These are phyloP conservation scores for Parthenolecanium corni DNA, from an alignment of 2,888 invertebrate genomes.

Conservation along the genomic window DNA sequence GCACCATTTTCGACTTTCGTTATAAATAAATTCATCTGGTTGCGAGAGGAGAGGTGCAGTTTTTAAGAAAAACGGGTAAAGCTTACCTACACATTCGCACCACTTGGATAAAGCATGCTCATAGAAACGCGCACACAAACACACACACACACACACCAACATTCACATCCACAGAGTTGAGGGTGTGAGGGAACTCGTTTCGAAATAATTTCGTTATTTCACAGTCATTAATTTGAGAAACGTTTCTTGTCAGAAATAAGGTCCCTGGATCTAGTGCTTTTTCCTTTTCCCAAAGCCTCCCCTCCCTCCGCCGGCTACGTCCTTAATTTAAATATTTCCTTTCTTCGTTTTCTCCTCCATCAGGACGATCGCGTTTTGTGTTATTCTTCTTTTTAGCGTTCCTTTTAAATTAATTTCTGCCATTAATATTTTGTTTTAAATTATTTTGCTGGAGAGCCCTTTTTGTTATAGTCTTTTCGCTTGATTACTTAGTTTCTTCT, in stretches of 20 bases:
- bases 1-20: no score
- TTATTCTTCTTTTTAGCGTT: slow-evolving; percentile 22
- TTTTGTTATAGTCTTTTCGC: slow-evolving; percentile 27
- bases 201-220: slow-evolving; percentile 28
- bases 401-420: slow-evolving; percentile 23
- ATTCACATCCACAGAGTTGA: no score
- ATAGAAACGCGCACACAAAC: no score
- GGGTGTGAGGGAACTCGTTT: slow-evolving; percentile 13
- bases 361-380: slow-evolving; percentile 21
- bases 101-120: no score
- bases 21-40: no score
- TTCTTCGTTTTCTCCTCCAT: slow-evolving; percentile 19
- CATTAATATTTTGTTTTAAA: slow-evolving; percentile 27
- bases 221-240: slow-evolving; percentile 29
- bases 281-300: slow-evolving; percentile 8
- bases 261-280: slow-evolving; percentile 28
- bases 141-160: no score
- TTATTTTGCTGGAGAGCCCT: slow-evolving; percentile 25
- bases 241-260: slow-evolving; percentile 29
- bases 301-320: neutral
- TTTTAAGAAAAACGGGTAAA: no score
- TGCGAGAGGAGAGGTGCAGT: no score
- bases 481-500: slow-evolving; percentile 25
- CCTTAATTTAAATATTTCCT: slow-evolving; percentile 22
- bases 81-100: no score